Conservation (phyloP, 2,888 invertebrate species). For the Lomographa bimaculata region DNA sequence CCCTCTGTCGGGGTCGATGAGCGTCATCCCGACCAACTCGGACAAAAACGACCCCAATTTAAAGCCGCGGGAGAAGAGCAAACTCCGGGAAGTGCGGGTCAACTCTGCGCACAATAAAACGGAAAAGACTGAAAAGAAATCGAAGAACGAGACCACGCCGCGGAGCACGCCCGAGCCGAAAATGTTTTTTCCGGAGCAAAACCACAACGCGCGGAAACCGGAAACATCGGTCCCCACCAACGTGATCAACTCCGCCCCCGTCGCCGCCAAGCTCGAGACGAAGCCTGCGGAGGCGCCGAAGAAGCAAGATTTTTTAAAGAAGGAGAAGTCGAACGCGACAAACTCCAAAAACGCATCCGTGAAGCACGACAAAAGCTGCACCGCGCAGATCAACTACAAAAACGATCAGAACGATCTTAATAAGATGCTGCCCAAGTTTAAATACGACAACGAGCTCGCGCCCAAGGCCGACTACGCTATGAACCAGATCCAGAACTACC, state of each 20-base stretch:
- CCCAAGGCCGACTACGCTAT: constrained; percentile 85
- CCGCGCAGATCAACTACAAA: constrained; percentile 63
- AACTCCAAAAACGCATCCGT: constrained; percentile 64
- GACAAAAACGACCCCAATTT: constrained; percentile 65
- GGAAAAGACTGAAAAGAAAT: constrained; percentile 73
- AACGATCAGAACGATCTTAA: constrained; percentile 78
- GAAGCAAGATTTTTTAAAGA: constrained; percentile 80
- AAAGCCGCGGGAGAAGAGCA: constrained; percentile 73
- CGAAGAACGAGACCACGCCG: constrained; percentile 59
- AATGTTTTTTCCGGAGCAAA: constrained; percentile 76
- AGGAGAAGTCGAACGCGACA: constrained; percentile 68
- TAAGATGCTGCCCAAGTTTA: constrained; percentile 79
- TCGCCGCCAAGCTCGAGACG: constrained; percentile 64
- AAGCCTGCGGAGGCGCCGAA: constrained; percentile 69
- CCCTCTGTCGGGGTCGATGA: constrained; percentile 62
- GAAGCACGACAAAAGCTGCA: constrained; percentile 75
- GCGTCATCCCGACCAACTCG: constrained; percentile 52
- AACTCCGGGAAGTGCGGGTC: constrained; percentile 73
- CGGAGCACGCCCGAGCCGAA: constrained; percentile 73
- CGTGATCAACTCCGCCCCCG: constrained; percentile 69
- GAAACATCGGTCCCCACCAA: constrained; percentile 76
- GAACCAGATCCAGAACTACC: constrained; percentile 88
- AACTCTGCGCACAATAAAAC: constrained; percentile 77
- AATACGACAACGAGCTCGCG: constrained; percentile 79
- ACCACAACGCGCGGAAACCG: constrained; percentile 61